Conservation (phyloP, 1,140 invertebrate genomes). For the Asobara japonica region DNA sequence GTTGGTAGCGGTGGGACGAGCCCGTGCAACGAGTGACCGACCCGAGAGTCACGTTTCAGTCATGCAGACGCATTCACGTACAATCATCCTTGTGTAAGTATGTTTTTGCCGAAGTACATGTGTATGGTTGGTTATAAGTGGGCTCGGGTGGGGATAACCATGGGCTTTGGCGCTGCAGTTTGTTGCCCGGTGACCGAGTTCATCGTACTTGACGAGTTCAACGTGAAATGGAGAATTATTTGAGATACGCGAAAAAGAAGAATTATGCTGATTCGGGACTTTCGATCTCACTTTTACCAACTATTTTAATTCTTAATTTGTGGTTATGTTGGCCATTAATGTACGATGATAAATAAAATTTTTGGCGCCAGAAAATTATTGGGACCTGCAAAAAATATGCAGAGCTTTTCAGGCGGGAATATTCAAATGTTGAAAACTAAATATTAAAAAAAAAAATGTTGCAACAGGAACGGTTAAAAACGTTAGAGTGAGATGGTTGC, state of each 20-base stretch:
- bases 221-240: constrained; percentile 64
- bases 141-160: constrained; percentile 29
- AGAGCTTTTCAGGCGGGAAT: too few species aligned
- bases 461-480: too few species aligned
- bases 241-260: constrained; percentile 40
- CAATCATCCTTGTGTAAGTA: background rate
- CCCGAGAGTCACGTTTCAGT: constrained; percentile 25
- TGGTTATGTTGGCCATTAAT: too few species aligned
- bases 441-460: too few species aligned
- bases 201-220: constrained; percentile 57
- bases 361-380: too few species aligned
- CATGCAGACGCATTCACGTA: background rate
- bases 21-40: background rate
- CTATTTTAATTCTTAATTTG: too few species aligned
- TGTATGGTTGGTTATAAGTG: constrained; percentile 32
- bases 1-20: background rate
- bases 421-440: too few species aligned
- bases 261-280: too few species aligned
- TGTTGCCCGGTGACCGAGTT: constrained; percentile 69
- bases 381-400: too few species aligned
- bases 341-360: too few species aligned
- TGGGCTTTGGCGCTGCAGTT: constrained; percentile 57
- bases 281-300: too few species aligned
- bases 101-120: background rate
- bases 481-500: too few species aligned